phyloP scores from a whole-genome alignment of 2,888 invertebrate genomes.

The Ceratothoa steindachneri region DNA sequence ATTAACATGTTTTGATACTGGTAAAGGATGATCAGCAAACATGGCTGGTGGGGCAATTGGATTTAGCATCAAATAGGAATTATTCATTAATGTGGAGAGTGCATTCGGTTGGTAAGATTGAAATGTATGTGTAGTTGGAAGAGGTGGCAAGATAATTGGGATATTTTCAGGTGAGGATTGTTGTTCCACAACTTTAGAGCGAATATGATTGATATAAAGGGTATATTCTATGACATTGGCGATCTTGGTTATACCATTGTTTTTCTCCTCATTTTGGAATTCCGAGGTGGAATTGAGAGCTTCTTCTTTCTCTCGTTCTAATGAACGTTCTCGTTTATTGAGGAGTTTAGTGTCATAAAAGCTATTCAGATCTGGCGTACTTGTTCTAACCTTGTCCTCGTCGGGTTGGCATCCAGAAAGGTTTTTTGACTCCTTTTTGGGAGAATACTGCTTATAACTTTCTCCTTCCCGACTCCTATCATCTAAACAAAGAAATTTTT shows the following conservation, averaged over 20 bases:
- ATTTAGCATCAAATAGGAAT: background rate
- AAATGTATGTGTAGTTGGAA: background rate
- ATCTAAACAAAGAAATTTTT: conserved; percentile 57
- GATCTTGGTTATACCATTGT: background rate
- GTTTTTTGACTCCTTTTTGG: background rate
- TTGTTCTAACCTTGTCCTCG: background rate
- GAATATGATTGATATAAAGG: background rate
- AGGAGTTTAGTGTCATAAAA: background rate
- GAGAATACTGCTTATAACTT: background rate
- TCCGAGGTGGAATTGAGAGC: background rate
- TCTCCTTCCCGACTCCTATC: background rate
- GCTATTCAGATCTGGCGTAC: background rate
- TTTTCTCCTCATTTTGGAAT: background rate
- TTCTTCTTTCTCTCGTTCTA: background rate
- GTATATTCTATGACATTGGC: background rate
- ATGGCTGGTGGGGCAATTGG: conserved; percentile 41
- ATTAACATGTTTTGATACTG: background rate
- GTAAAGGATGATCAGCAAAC: conserved; percentile 36
- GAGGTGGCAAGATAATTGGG: conserved; percentile 32
- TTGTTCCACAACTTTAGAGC: background rate
- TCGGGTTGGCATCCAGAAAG: background rate
- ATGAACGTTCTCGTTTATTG: background rate
- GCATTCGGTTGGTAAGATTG: background rate
- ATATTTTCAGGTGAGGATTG: conserved; percentile 17
- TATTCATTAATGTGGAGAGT: background rate